Evolutionary conservation across 2,797 vertebrate genomes (phyloP), one percentile per base, ranked within the genome.

Genomic region (Rhodeus uyekii): DNA sequence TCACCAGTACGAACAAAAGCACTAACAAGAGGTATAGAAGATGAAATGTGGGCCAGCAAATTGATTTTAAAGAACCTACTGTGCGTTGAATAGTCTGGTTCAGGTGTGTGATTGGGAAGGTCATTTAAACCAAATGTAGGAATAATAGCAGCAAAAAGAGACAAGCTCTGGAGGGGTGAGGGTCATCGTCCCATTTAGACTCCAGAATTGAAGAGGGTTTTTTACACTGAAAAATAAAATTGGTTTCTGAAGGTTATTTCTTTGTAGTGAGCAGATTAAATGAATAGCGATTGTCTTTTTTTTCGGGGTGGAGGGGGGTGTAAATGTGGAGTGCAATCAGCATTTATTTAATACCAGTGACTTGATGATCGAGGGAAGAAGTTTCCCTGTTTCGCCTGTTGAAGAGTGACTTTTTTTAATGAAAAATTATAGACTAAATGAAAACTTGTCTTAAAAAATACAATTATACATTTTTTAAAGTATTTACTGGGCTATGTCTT

Each of bases 231-330:
- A 86, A 55, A 78, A 72, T 38, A 76, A 89, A 90, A 92, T 91
- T 85, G 83, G 61, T 89, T 90, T 91, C 65, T 90, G 83, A 92
- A 90, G 87, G 88, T 90, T 88, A 90, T 90, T 88, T 87, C 86
- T 88, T 90, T 89, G 85, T 88, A 76, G 65, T 79, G 61, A 88
- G 87, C 87, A 83, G 77, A 82, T 84, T 50, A 77, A 84, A 86
- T 86, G 82, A 90, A 88, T 75, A 68, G 69, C 80, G 55, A 82
- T 68, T 42, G 63, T 50, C 53, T 74, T 68, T 63, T 85, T 73
- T 86, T 87, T 87, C 73, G 81, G 84, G 81, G 71, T 14, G 24
- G 58, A 60, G 27, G 85, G 78, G n/a, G 6, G 73, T 63, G 38
- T 76, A 71, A 73, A 18, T 27, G 44, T 16, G 13, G 7, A 84